A percentile compares a stretch with the other conserved stretches of the same genome.
phyloP scores from a whole-genome alignment of 2,888 invertebrate species.

The Pyrochroa serraticornis region DNA sequence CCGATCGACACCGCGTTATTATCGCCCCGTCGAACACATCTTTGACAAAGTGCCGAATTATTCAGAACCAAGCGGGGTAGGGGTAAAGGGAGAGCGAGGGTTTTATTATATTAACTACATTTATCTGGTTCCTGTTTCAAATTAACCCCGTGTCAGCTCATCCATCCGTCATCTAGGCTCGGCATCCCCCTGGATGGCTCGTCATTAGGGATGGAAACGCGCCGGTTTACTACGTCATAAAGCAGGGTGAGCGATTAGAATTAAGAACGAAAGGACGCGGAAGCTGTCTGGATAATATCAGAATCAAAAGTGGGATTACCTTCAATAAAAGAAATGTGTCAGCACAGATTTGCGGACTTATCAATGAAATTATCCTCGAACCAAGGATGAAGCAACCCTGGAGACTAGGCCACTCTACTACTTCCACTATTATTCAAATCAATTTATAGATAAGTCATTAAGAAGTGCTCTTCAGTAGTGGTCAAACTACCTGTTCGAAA shows the following conservation, averaged over 20 bases:
- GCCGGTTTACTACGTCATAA: constrained; percentile 32
- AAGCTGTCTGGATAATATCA: constrained; percentile 24
- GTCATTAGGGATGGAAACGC: constrained; percentile 29
- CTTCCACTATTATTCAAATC: too few species aligned
- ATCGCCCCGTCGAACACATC: constrained; percentile 33
- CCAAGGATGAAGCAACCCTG: too few species aligned
- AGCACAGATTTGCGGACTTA: constrained; percentile 18
- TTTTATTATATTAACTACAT: constrained; percentile 54
- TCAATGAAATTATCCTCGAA: not conserved
- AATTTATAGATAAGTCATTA: too few species aligned
- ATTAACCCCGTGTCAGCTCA: constrained; percentile 53
- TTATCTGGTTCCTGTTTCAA: constrained; percentile 54
- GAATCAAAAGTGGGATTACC: constrained; percentile 25
- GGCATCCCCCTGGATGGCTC: constrained; percentile 20
- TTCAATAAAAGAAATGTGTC: constrained; percentile 24
- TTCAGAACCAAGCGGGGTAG: constrained; percentile 34
- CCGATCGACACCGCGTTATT: constrained; percentile 33
- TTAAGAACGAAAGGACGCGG: constrained; percentile 28
- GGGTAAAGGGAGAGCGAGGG: constrained; percentile 28
- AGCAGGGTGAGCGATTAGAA: constrained; percentile 31
- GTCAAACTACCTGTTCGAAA: too few species aligned
- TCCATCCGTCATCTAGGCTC: constrained; percentile 50
- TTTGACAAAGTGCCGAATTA: constrained; percentile 51
- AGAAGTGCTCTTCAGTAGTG: too few species aligned
- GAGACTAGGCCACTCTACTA: too few species aligned